Base-by-base conservation (phyloP, 2,113 vertebrate genomes). In the Dicaeum eximium region DNA sequence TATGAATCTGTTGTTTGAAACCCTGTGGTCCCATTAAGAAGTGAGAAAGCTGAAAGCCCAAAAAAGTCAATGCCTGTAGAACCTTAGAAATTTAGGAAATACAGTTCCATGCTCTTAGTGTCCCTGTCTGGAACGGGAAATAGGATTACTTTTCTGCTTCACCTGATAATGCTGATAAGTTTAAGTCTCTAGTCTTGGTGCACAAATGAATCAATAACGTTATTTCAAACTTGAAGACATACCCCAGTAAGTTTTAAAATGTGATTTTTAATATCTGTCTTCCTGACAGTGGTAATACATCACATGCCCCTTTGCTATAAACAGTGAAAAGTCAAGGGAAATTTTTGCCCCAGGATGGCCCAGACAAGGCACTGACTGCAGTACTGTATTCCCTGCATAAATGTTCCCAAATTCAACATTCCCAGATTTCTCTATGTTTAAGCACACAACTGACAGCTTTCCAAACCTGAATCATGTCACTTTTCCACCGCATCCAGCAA, bases 321-420 rank as follows among this genome's bases (percentile, higher is more conserved):
- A 24, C 31, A 50, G 56, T 7, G 48, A 56, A 61, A 80, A 93
- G 42, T 22, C 31, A 45, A 71, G 56, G 4, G 28, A 70, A 31
- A 33, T 35, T 48, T 80, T 67, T 80, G 71, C 67, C 65, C 45
- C 60, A 53, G 48, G 67, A 71, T 6, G 58, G 56, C 25, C 17
- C 8, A 19, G 28, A 6, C 51, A 70, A 80, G 38, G 69, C 15
- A 31, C 7, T 35, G 56, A 53, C 40, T 20, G n/a, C 47, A 86
- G 5, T 25, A 61, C 4, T 56, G 13, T 8, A 14, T 50, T 51
- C 18, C 61, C 25, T 13, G 51, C 22, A 42, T 58, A 80, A 69
- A 74, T 2, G 2, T 17, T 77, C 21, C 23, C 0, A 0, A 4
- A 33, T 47, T 77, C 66, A 37, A 1, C 1, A 0, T 20, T 78